phyloP scores from a whole-genome alignment of 2,113 vertebrate genomes.

The Ellobius talpinus region DNA sequence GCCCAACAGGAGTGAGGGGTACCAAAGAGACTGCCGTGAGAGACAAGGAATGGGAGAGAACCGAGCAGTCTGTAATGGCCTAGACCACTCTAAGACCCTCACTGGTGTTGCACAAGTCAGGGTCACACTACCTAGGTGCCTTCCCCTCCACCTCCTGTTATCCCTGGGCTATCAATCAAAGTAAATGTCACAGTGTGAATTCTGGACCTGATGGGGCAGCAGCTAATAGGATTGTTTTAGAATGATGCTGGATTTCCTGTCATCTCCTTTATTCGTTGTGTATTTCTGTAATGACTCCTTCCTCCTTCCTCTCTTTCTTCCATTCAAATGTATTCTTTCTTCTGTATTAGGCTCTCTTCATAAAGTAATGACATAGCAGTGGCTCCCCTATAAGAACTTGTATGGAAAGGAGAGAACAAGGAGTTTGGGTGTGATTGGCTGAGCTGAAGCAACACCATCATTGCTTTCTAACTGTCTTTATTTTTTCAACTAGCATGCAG shows the following conservation, averaged over 20 bases:
- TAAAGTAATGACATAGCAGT: background rate
- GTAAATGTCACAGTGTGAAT: background rate
- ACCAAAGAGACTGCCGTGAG: background rate
- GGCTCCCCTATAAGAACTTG: background rate
- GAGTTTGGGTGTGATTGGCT: background rate
- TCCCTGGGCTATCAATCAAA: background rate
- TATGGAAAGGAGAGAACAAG: background rate
- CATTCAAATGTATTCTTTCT: background rate
- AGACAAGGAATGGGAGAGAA: background rate
- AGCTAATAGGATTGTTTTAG: background rate
- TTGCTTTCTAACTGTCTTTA: background rate
- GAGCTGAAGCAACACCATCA: background rate
- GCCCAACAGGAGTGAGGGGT: rapidly evolving
- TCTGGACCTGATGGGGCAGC: conserved; percentile 23
- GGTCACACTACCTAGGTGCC: background rate
- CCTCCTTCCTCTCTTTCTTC: background rate
- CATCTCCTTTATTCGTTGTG: background rate
- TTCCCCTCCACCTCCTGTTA: background rate
- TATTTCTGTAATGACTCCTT: background rate
- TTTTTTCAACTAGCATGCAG: background rate
- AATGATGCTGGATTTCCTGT: conserved; percentile 22
- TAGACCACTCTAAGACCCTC: background rate
- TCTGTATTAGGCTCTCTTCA: background rate
- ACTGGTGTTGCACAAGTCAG: background rate
- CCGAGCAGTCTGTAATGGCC: background rate